Evolutionary conservation across 2,797 vertebrate species (phyloP).

Genomic region (Pseudotriccus pelzelni): DNA sequence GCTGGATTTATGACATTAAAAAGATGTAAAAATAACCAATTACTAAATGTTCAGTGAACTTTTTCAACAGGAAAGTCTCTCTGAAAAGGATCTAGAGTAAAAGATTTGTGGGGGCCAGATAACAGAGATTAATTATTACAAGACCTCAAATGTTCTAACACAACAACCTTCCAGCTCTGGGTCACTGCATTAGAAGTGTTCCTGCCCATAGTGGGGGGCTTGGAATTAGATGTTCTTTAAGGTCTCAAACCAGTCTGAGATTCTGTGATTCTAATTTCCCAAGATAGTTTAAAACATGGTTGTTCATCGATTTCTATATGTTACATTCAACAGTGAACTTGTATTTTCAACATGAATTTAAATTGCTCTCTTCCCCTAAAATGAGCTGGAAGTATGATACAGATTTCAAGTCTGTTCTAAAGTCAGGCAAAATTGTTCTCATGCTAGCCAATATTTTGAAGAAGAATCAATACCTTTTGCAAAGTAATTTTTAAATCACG

Average conservation of each 20-base stretch:
- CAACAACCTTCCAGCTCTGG: not conserved
- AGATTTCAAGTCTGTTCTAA: not conserved
- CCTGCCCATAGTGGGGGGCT: not conserved
- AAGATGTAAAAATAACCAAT: not conserved
- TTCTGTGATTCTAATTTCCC: not conserved
- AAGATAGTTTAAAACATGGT: not conserved
- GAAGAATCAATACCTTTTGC: not conserved
- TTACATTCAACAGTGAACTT: not conserved
- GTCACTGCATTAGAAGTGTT: not conserved
- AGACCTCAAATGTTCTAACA: fast-evolving
- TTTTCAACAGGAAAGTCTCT: not conserved
- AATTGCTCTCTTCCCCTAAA: not conserved
- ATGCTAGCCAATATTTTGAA: not conserved
- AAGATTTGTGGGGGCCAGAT: not conserved
- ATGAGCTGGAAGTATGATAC: not conserved
- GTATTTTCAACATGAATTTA: not conserved
- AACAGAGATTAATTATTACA: not conserved
- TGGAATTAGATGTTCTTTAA: not conserved
- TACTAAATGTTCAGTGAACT: not conserved
- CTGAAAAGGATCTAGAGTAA: not conserved
- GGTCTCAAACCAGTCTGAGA: not conserved
- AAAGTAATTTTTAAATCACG: not conserved
- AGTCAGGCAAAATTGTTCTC: not conserved
- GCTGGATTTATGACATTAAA: not conserved
- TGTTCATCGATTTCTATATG: not conserved